Conservation (phyloP, 2,888 invertebrate species). For the Azorinus chamasolen region DNA sequence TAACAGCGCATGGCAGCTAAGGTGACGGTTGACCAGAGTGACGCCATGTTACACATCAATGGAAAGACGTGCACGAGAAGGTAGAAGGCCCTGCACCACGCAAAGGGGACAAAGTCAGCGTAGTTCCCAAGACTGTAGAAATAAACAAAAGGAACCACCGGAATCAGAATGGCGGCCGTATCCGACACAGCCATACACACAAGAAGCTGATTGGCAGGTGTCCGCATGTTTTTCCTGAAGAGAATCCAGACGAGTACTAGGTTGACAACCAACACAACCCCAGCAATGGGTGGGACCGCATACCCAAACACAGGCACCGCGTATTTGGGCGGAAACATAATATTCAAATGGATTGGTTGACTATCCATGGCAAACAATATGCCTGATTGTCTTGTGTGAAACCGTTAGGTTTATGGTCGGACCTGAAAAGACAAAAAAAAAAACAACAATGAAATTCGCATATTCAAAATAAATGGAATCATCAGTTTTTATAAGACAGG, state of each 20-base stretch:
- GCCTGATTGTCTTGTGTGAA: too few relatives aligned
- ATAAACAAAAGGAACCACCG: slow-evolving; percentile 39
- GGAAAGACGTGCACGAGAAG: slow-evolving; percentile 50
- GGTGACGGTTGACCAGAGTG: slow-evolving; percentile 55
- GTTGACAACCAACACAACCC: slow-evolving; percentile 36
- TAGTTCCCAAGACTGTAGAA: slow-evolving; percentile 49
- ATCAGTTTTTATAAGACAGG: too few relatives aligned
- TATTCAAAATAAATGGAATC: too few relatives aligned
- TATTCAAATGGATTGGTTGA: slow-evolving; percentile 30
- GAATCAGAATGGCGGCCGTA: slow-evolving; percentile 42
- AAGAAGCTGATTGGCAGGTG: slow-evolving; percentile 44
- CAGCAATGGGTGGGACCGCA: slow-evolving; percentile 42
- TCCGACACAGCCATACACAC: slow-evolving; percentile 48
- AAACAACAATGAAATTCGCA: too few relatives aligned
- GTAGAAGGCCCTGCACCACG: slow-evolving; percentile 53
- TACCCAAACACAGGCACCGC: slow-evolving; percentile 59
- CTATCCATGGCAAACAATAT: too few relatives aligned
- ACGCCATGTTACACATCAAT: slow-evolving; percentile 56
- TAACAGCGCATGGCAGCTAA: slow-evolving; percentile 54
- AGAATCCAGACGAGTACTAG: slow-evolving; percentile 40
- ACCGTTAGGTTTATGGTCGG: too few relatives aligned
- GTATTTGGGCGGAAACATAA: slow-evolving; percentile 42
- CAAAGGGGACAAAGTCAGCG: slow-evolving; percentile 44
- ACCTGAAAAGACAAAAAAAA: too few relatives aligned
- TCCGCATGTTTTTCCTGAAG: slow-evolving; percentile 40